phyloP scores from a whole-genome alignment of 2,113 vertebrate genomes.

The Pimephales promelas region DNA sequence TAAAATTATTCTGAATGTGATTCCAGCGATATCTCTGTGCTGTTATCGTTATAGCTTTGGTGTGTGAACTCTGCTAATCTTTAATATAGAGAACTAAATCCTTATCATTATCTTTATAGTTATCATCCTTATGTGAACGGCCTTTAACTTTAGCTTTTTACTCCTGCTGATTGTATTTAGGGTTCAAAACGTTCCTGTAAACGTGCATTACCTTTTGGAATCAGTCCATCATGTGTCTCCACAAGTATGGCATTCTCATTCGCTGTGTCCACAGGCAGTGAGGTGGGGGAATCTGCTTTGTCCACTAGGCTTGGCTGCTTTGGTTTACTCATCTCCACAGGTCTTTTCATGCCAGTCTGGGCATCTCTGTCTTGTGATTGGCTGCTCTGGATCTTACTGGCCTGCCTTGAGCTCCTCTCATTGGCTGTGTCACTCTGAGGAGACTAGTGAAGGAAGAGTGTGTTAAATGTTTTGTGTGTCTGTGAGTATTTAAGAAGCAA shows the following conservation, averaged over 20 bases:
- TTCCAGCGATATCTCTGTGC: too few species aligned
- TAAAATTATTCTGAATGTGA: too few species aligned
- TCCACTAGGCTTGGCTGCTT: constrained; percentile 50
- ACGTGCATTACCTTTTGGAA: constrained; percentile 75
- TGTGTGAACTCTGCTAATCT: too few species aligned
- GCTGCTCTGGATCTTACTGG: constrained; percentile 56
- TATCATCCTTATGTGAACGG: too few species aligned
- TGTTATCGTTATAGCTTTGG: too few species aligned
- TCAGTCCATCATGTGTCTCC: constrained; percentile 71
- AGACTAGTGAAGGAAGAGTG: constrained; percentile 12
- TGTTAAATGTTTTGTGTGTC: neutral
- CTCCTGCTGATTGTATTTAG: neutral
- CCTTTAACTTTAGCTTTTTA: neutral
- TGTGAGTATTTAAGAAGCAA: neutral
- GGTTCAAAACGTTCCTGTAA: neutral
- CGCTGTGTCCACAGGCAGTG: constrained; percentile 64
- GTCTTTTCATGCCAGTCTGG: constrained; percentile 62
- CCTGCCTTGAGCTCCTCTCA: constrained; percentile 63
- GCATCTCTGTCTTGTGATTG: constrained; percentile 61
- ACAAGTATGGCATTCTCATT: constrained; percentile 72
- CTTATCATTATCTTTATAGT: too few species aligned
- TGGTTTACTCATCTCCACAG: constrained; percentile 58
- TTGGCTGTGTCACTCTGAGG: constrained; percentile 66
- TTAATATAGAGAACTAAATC: too few species aligned
- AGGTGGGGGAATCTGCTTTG: constrained; percentile 58